phyloP scores from a whole-genome alignment of 2,797 vertebrate genomes.

The Rachycentron canadum region DNA sequence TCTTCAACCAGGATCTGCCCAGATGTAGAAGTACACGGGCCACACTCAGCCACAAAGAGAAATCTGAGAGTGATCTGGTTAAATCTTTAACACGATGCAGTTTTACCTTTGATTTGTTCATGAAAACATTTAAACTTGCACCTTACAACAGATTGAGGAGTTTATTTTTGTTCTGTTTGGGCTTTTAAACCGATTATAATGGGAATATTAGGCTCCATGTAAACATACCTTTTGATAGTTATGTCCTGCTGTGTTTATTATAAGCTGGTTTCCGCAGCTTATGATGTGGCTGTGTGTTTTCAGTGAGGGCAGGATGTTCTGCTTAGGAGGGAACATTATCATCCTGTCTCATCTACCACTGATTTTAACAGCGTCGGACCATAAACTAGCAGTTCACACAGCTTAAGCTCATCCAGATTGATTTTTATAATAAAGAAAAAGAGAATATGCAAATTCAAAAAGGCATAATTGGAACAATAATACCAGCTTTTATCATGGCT shows the following conservation, averaged over 20 bases:
- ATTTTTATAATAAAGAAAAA: not conserved
- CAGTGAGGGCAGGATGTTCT: not conserved
- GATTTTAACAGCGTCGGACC: not conserved
- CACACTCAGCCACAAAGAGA: too few species aligned
- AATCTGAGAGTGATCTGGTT: too few species aligned
- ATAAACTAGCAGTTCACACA: not conserved
- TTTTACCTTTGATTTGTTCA: too few species aligned
- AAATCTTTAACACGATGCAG: too few species aligned
- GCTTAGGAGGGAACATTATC: conserved; percentile 4
- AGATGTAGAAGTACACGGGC: too few species aligned
- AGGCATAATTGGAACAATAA: not conserved
- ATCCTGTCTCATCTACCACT: not conserved
- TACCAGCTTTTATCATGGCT: not conserved
- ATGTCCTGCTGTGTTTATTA: not conserved
- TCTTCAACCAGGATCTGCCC: too few species aligned
- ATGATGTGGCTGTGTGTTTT: not conserved
- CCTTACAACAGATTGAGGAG: not conserved
- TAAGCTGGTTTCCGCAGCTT: not conserved
- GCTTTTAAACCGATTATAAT: not conserved
- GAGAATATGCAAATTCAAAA: not conserved
- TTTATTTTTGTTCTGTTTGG: not conserved
- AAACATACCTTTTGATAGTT: not conserved
- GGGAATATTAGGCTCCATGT: not conserved
- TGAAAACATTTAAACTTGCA: too few species aligned
- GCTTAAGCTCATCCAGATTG: not conserved